These are phyloP conservation scores for Brachionus sp. DNA, from an alignment of 1,140 invertebrate genomes.

Conservation along the genomic window DNA sequence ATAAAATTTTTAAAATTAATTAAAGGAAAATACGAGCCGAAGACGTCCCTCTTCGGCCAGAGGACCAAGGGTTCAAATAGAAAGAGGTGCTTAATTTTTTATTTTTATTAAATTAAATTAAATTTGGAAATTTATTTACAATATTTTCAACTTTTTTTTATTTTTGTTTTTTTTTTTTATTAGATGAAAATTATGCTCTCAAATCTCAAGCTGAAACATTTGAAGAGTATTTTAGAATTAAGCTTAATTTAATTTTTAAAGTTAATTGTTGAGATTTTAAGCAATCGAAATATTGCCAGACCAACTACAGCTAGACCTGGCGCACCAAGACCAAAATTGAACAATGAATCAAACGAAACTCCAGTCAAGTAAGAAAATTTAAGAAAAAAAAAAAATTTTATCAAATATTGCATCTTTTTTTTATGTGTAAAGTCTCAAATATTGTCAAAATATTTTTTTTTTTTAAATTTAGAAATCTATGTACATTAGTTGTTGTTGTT, in stretches of 20 bases:
- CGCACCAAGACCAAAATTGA: constrained; percentile 25
- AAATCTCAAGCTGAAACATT: constrained; percentile 30
- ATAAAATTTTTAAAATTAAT: too few relatives aligned
- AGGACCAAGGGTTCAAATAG: constrained; percentile 26
- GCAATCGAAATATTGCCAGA: constrained; percentile 11
- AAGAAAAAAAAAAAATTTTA: too few relatives aligned
- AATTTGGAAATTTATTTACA: too few relatives aligned
- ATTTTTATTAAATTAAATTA: neutral
- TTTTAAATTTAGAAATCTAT: too few relatives aligned
- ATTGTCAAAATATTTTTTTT: too few relatives aligned
- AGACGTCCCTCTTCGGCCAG: constrained; percentile 21
- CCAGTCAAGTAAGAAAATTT: neutral
- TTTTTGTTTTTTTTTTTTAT: neutral
- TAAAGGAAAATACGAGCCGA: neutral
- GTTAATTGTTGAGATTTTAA: neutral
- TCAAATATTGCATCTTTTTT: too few relatives aligned
- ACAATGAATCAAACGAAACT: neutral
- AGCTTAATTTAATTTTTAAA: too few relatives aligned
- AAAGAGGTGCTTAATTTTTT: constrained; percentile 4
- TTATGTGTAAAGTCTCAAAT: too few relatives aligned
- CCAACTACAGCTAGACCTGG: constrained; percentile 27
- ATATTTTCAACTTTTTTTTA: too few relatives aligned
- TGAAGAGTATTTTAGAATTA: constrained; percentile 10
- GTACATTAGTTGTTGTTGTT: too few relatives aligned
- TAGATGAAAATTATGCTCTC: constrained; percentile 33